A percentile compares a stretch with the other conserved stretches of the same genome.
phyloP scores from a whole-genome alignment of 2,113 vertebrate species.

The Brachyistius frenatus region DNA sequence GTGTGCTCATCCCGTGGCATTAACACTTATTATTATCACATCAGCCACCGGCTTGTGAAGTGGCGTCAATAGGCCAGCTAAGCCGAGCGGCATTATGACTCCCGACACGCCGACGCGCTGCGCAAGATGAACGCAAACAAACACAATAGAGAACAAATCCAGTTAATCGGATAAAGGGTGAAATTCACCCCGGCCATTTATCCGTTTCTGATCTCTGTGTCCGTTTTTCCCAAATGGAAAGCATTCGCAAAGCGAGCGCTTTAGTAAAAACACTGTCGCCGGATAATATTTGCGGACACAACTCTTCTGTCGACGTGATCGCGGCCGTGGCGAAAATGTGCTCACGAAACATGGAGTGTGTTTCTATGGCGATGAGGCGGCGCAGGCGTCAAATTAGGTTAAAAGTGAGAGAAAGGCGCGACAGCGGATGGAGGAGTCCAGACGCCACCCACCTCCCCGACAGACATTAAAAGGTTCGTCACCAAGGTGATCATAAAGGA shows the following conservation, averaged over 20 bases:
- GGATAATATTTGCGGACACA: not conserved
- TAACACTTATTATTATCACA: constrained; percentile 25
- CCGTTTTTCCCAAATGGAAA: too few species aligned
- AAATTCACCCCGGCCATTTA: not conserved
- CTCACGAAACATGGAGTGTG: constrained; percentile 4
- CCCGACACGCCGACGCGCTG: not conserved
- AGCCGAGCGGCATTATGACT: constrained; percentile 4
- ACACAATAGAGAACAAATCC: not conserved
- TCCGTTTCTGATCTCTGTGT: not conserved
- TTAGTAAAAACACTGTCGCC: not conserved
- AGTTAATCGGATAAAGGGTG: not conserved
- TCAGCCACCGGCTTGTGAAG: constrained; percentile 22
- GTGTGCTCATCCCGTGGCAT: constrained; percentile 16
- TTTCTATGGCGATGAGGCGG: not conserved
- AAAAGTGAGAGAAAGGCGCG: constrained; percentile 18
- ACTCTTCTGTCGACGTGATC: not conserved
- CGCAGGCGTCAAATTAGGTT: not conserved
- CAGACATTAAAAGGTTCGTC: not conserved
- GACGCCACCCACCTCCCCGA: not conserved
- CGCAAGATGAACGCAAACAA: not conserved
- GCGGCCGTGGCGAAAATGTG: not conserved
- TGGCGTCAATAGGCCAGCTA: constrained; percentile 8
- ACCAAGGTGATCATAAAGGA: not conserved
- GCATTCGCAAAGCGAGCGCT: not conserved
- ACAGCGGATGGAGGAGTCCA: constrained; percentile 4